Percentiles rank a stretch among this genome's conserved stretches.
These are phyloP conservation scores for Nephrotoma flavescens DNA, from an alignment of 2,888 invertebrate genomes.

Conservation along the genomic window DNA sequence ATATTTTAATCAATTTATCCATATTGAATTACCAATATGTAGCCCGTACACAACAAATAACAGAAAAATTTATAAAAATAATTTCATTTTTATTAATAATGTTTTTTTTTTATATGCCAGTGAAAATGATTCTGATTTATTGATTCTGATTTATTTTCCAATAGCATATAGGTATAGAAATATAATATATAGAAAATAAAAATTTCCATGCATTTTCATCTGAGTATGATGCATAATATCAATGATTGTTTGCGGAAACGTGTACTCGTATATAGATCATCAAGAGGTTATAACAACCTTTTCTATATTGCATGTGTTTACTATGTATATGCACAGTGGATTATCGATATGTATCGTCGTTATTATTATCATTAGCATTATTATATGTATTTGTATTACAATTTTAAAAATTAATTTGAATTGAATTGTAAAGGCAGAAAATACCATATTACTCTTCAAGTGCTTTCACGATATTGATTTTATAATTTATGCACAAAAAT, in stretches of 20 bases:
- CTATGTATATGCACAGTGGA: neutral
- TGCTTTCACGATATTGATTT: no score
- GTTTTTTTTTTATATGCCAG: neutral
- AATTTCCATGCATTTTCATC: neutral
- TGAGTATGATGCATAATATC: neutral
- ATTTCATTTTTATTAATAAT: neutral
- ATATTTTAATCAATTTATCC: neutral
- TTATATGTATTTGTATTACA: neutral
- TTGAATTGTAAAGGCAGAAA: neutral
- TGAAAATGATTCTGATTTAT: neutral
- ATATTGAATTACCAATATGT: neutral
- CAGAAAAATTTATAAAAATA: neutral
- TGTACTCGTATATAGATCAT: neutral
- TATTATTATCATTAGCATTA: neutral
- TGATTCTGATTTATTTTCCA: neutral
- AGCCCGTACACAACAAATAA: neutral
- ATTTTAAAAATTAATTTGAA: neutral
- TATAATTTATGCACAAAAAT: no score
- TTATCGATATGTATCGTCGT: neutral
- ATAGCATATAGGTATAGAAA: neutral
- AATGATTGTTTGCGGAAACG: neutral
- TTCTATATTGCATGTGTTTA: neutral
- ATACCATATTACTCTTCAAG: no score
- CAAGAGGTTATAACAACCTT: neutral
- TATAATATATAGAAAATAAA: no score